These are phyloP conservation scores for Cyclura pinguis DNA, from an alignment of 2,797 vertebrate genomes.

Conservation along the genomic window DNA sequence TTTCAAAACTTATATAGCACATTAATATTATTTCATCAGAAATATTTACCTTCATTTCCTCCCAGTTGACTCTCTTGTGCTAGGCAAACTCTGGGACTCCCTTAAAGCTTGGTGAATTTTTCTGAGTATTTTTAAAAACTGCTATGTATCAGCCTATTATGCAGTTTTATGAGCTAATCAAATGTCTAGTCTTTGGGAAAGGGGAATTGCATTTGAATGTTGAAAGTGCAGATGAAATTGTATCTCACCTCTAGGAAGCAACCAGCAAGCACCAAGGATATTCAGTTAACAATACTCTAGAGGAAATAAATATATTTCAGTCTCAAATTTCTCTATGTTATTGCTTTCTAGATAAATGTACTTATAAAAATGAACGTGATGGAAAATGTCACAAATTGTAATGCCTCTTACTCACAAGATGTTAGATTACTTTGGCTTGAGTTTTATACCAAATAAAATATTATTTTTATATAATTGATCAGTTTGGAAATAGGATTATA, in stretches of 20 bases:
- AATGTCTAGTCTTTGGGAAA: background rate
- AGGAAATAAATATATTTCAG: background rate
- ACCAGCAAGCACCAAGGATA: slow-evolving; percentile 11
- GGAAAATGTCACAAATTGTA: slow-evolving; percentile 33
- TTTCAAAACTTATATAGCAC: background rate
- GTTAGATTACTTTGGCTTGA: slow-evolving; percentile 12
- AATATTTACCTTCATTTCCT: slow-evolving; percentile 21
- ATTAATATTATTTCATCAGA: slow-evolving; percentile 22
- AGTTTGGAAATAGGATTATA: slow-evolving; percentile 6
- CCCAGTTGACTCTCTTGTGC: slow-evolving; percentile 1
- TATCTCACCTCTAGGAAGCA: slow-evolving; percentile 33
- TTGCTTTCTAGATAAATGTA: slow-evolving; percentile 27
- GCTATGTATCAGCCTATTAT: slow-evolving; percentile 14
- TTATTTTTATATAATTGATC: slow-evolving; percentile 8
- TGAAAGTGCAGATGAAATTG: slow-evolving; percentile 2
- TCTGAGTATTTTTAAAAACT: slow-evolving; percentile 19
- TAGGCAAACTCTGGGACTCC: slow-evolving; percentile 3
- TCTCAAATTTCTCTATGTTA: background rate
- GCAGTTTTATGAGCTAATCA: slow-evolving; percentile 47
- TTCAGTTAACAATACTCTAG: slow-evolving; percentile 35
- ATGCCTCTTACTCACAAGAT: slow-evolving; percentile 1
- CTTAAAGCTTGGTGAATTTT: background rate
- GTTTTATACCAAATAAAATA: slow-evolving; percentile 11
- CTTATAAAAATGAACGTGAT: slow-evolving; percentile 13
- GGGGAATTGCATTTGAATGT: slow-evolving; percentile 31